Conservation (phyloP, 2,888 invertebrate species). For the Cephus pygmeus region DNA sequence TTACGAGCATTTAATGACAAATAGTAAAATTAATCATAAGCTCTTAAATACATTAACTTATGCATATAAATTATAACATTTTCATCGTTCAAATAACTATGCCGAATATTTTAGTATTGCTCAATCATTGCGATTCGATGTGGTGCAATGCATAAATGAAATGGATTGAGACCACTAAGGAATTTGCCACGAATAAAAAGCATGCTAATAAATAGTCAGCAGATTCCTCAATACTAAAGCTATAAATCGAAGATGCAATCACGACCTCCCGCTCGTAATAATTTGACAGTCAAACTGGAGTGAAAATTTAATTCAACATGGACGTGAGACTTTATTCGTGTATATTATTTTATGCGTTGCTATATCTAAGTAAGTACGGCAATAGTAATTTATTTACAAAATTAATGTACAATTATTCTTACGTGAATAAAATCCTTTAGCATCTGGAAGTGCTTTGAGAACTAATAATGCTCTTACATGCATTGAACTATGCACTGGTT, state of each 20-base stretch:
- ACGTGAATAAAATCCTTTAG: conserved; percentile 22
- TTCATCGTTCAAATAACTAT: background rate
- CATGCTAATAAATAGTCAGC: conserved; percentile 24
- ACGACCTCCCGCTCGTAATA: background rate
- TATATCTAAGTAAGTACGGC: background rate
- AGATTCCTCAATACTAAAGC: conserved; percentile 28
- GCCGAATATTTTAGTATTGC: background rate
- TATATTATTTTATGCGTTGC: conserved; percentile 4
- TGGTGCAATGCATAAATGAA: conserved; percentile 7
- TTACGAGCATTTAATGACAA: background rate
- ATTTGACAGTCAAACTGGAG: background rate
- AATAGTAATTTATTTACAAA: background rate
- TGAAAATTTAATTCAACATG: conserved; percentile 13
- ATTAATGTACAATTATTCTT: background rate
- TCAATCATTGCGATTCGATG: background rate
- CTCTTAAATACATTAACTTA: background rate
- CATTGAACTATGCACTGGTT: conserved; percentile 37
- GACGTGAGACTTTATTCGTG: conserved; percentile 11
- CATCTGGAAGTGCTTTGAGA: conserved; percentile 19
- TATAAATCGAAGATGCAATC: conserved; percentile 26
- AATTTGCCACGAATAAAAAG: conserved; percentile 6
- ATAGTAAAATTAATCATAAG: background rate
- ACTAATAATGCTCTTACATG: conserved; percentile 34
- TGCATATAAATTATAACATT: background rate
- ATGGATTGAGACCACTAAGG: background rate